Evolutionary conservation across 2,797 vertebrate genomes (phyloP).

Genomic region (Scomberomorus guttatus): DNA sequence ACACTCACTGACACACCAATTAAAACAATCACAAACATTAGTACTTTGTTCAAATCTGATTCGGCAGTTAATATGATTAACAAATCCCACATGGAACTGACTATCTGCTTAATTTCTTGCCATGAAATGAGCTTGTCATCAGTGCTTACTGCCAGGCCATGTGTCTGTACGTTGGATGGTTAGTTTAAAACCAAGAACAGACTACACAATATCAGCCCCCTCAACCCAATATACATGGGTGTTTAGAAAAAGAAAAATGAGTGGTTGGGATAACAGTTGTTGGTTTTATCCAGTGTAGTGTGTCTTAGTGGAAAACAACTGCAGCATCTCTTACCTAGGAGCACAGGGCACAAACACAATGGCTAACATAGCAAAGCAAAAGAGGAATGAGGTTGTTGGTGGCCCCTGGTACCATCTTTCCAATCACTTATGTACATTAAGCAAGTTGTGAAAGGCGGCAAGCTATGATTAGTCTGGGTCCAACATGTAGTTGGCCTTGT

Average conservation of each 20-base stretch:
- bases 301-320: not conserved
- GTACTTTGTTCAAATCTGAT: no score
- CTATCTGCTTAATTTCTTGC: not conserved
- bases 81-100: slow-evolving; percentile 8
- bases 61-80: not conserved
- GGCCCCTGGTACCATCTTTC: no score
- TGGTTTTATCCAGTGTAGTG: not conserved
- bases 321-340: no score
- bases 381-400: not conserved
- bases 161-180: not conserved
- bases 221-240: not conserved
- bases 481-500: not conserved
- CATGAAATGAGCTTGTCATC: slow-evolving; percentile 2
- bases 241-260: not conserved
- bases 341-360: not conserved
- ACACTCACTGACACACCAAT: no score
- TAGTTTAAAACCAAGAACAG: not conserved
- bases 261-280: not conserved
- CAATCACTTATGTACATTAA: not conserved
- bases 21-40: not conserved
- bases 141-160: not conserved
- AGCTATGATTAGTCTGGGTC: not conserved
- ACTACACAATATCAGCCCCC: not conserved
- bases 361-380: no score
- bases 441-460: no score